Base-by-base conservation (phyloP, 2,797 vertebrate species). In the Amazona ochrocephala region DNA sequence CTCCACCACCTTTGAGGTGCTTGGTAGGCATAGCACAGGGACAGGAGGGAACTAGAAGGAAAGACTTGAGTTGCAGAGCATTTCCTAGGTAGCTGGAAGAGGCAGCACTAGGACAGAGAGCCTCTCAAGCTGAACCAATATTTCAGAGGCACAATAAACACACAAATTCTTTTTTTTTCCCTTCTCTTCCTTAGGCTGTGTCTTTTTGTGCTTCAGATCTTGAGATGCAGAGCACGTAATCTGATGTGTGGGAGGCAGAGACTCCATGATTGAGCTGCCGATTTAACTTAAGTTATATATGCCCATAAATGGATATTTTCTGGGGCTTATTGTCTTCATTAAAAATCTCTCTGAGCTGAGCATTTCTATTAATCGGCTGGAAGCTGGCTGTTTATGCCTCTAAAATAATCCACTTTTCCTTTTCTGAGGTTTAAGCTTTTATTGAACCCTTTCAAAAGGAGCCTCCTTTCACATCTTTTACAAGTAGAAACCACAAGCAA, bases 331-430 rank as follows among this genome's bases (percentile, higher is more conserved):
- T 5, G 0, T 78, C 79, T 81, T 91, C 89, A 81, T 90, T 91
- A 94, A 83, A 79, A 79, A 87, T 79, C 64, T 79, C 47, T 93
- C 86, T 84, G 66, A 84, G 64, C 47, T 67, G 50, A 91, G 77
- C 13, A 34, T 70, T 83, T 80, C 72, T 93, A 18, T 84, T 95
- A 54, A 87, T 86, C 79, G 73, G 50, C 67, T 82, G 6, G 2
- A 87, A 87, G 74, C 51, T 91, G 56, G 3, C 61, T 89, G 15
- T 45, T 95, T 60, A 32, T 60, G 29, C 18, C 22, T 51, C 44
- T 58, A 48, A 74, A 92, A 37, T 30, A 30, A 8, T 18, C 7
- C 50, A 37, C 24, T 79, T 71, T 47, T 34, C 23, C 7, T 7
- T 81, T 56, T 34, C 10, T 7, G 13, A 48, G 22, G 53, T 81